These are phyloP conservation scores for Pagrus major DNA, from an alignment of 2,113 vertebrate species.

Conservation along the genomic window DNA sequence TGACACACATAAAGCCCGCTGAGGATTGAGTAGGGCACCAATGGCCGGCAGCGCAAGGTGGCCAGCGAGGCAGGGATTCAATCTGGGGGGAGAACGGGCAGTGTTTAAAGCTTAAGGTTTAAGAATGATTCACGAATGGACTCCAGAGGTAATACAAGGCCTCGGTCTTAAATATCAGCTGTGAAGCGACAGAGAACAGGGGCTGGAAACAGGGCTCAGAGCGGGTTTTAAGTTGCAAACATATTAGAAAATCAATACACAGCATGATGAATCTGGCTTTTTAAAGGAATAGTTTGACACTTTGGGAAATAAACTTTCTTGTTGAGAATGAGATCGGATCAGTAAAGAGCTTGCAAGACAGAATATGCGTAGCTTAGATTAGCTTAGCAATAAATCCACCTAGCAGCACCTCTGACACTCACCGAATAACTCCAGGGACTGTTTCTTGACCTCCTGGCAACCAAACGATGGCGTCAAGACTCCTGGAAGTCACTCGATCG, in stretches of 20 bases:
- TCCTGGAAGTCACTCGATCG: neutral
- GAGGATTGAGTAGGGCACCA: conserved; percentile 39
- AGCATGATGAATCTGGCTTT: conserved; percentile 1
- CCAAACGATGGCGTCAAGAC: no score
- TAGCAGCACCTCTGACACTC: no score
- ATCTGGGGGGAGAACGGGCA: conserved; percentile 24
- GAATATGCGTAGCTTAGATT: no score
- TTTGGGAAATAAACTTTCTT: neutral
- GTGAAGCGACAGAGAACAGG: neutral
- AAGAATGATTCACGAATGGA: conserved; percentile 22
- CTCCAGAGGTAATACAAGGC: conserved; percentile 15
- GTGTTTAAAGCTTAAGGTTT: conserved; percentile 35
- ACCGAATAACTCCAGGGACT: no score
- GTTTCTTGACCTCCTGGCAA: no score
- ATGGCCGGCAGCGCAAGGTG: conserved; percentile 38
- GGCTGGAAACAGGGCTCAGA: neutral
- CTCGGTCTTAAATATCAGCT: conserved; percentile 16
- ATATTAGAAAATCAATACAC: conserved; percentile 19
- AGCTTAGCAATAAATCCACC: neutral
- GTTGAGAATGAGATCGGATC: neutral
- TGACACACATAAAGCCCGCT: conserved; percentile 48
- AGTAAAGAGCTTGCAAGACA: no score
- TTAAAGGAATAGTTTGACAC: neutral
- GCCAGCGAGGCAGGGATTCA: conserved; percentile 48
- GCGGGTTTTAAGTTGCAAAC: conserved; percentile 19